phyloP scores from a whole-genome alignment of 2,113 vertebrate genomes.

The Hyperopisus bebe region DNA sequence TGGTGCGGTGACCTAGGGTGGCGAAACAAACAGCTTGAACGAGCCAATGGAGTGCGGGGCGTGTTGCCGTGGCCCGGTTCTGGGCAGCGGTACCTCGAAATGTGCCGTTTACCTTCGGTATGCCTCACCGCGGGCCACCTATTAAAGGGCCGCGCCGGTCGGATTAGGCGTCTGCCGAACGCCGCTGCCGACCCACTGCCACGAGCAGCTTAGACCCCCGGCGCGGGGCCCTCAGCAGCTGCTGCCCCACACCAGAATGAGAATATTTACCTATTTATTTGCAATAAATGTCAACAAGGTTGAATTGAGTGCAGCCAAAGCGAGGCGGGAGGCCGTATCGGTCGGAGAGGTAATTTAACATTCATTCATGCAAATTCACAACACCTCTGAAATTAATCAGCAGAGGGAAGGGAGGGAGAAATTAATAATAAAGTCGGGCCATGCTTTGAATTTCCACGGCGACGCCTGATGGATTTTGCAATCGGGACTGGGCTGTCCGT shows the following conservation, averaged over 20 bases:
- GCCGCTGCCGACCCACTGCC: constrained; percentile 28
- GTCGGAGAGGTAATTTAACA: constrained; percentile 66
- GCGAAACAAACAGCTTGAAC: background rate
- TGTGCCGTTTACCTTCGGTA: background rate
- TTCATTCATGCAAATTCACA: constrained; percentile 71
- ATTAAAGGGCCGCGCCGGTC: background rate
- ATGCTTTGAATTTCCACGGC: constrained; percentile 54
- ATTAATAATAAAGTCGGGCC: constrained; percentile 35
- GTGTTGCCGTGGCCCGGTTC: background rate
- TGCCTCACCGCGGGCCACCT: background rate
- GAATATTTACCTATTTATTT: constrained; percentile 74
- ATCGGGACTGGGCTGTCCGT: background rate
- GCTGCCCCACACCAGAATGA: constrained; percentile 57
- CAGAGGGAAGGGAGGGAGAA: constrained; percentile 27
- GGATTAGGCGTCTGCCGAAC: background rate
- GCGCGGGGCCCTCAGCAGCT: constrained; percentile 47
- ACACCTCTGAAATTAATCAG: constrained; percentile 62
- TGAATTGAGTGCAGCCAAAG: constrained; percentile 64
- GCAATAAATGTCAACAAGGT: constrained; percentile 69
- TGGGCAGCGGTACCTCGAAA: background rate
- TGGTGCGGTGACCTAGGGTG: background rate
- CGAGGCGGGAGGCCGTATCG: constrained; percentile 46
- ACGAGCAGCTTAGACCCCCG: constrained; percentile 66
- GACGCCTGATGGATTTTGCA: constrained; percentile 20
- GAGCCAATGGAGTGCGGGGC: background rate